Evolutionary conservation across 1,140 invertebrate genomes (phyloP).

Genomic region (Pseudomyrmex pallidus): DNA sequence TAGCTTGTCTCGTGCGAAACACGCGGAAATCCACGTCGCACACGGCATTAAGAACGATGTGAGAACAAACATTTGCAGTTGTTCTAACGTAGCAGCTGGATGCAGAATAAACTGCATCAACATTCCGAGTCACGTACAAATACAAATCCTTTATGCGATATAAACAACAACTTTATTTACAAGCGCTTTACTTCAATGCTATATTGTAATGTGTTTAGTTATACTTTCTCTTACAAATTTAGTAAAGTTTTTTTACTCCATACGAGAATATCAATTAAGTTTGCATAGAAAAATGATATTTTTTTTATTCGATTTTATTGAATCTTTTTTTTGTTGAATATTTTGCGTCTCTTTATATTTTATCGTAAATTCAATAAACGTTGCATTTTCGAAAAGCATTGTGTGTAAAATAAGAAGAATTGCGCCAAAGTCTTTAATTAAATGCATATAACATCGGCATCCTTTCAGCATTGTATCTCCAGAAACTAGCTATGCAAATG

Average conservation of each 20-base stretch:
- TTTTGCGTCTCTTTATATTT: neutral
- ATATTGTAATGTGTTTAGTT: neutral
- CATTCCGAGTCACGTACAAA: constrained; percentile 6
- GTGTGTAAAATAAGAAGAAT: neutral
- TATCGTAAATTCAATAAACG: no score
- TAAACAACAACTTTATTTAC: constrained; percentile 20
- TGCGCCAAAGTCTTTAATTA: neutral
- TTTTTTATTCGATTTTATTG: no score
- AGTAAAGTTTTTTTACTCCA: neutral
- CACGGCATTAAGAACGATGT: constrained; percentile 41
- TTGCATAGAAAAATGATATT: no score
- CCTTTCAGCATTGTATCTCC: neutral
- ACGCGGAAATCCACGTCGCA: constrained; percentile 33
- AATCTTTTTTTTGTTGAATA: neutral
- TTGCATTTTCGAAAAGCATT: neutral
- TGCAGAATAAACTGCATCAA: constrained; percentile 28
- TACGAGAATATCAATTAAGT: no score
- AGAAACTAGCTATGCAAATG: constrained; percentile 21
- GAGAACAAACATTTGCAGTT: constrained; percentile 48
- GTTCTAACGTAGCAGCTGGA: constrained; percentile 35
- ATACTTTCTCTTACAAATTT: neutral
- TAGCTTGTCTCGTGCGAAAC: constrained; percentile 36
- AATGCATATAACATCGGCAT: neutral
- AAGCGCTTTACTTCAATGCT: neutral
- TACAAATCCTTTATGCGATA: neutral